phyloP scores from a whole-genome alignment of 2,797 vertebrate species.

The Lepus townsendii region DNA sequence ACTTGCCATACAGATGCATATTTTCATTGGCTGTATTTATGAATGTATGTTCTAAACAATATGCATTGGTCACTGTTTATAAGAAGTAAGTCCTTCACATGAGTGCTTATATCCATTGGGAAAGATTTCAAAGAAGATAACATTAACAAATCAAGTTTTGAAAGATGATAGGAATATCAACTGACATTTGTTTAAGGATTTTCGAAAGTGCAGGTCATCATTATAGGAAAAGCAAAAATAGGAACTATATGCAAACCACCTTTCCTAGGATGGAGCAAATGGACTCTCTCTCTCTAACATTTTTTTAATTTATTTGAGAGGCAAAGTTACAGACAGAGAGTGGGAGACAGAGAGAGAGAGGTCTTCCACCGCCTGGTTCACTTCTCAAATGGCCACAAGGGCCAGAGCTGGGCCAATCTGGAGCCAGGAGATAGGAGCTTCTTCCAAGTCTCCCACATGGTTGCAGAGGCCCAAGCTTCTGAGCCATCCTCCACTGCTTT shows the following conservation, averaged over 20 bases:
- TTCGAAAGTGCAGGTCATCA: neutral
- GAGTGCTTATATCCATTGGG: neutral
- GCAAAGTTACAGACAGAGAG: too few relatives aligned
- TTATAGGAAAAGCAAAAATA: constrained; percentile 3
- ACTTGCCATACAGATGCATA: neutral
- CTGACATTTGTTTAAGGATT: constrained; percentile 13
- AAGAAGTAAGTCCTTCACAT: neutral
- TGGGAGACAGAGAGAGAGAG: too few relatives aligned
- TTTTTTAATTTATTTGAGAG: too few relatives aligned
- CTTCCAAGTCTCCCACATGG: too few relatives aligned
- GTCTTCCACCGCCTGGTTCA: too few relatives aligned
- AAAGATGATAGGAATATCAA: neutral
- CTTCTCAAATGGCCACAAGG: too few relatives aligned
- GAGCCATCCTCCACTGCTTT: too few relatives aligned
- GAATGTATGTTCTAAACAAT: neutral
- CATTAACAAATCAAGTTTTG: neutral
- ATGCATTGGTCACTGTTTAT: neutral
- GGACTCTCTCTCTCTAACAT: too few relatives aligned
- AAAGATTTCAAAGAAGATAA: neutral
- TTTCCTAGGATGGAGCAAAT: neutral
- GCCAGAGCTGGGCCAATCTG: too few relatives aligned
- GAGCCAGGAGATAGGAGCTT: too few relatives aligned
- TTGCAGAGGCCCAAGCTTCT: too few relatives aligned
- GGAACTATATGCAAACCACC: neutral
- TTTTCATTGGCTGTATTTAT: neutral